Evolutionary conservation across 2,888 invertebrate genomes (phyloP), one percentile per base, ranked within the genome.

Genomic region (Ormyrus nitidulus): DNA sequence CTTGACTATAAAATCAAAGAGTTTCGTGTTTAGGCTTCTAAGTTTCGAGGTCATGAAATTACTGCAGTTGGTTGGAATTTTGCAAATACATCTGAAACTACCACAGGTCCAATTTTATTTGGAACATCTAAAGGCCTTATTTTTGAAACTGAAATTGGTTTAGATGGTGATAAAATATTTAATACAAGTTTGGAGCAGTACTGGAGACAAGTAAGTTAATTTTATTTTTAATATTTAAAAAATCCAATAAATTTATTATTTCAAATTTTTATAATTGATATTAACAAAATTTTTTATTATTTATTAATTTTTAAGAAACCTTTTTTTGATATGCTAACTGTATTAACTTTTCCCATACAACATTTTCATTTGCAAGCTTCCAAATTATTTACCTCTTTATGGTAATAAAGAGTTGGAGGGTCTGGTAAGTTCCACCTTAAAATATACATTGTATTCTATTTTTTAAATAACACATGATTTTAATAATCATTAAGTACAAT

Each of bases 41-140:
- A 95, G 89, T 94, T 94, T 66, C 92, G 93, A 83, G 94, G 95
- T 59, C 96, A 97, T 89, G 95, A 96, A 88, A 94, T 99, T 46
- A 97, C 98, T 0, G 95, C 97, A 70, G 96, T 99, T 0, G 98
- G 95, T 0, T 99, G 98, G 96, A 98, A 96, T 90, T 93, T 93
- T 84, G 93, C 93, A 78, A 95, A 95, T 84, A 93, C 92, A 2
- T 94, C 94, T 0, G 94, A 94, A 80, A 91, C 89, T 0, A 93
- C 94, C 0, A 97, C 98, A 0, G 96, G 96, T 0, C 94, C 96
- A 0, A 97, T 99, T 85, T 91, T 99, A 59, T 89, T 98, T 64
- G 98, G 98, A 6, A 98, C 98, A 0, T 96, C 96, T 0, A 96
- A 95, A 88, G 98, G 98, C 0, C 92, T 96, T 64, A 95, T 98